A percentile compares a stretch with the other conserved stretches of the same genome.
Conservation (phyloP, 2,888 invertebrate genomes). For the Protophormia terraenovae region DNA sequence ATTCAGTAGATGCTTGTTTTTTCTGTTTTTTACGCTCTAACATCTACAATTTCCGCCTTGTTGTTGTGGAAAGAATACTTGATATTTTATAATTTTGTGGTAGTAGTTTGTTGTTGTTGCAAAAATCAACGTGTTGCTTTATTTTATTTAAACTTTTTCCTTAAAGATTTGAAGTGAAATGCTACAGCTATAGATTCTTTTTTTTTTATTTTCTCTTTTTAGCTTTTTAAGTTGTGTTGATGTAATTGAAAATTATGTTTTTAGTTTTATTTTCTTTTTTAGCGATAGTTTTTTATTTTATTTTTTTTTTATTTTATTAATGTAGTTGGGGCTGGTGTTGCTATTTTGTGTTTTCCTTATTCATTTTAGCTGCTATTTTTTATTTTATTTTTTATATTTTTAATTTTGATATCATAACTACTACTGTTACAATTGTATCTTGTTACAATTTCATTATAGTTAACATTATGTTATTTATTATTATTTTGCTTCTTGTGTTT, state of each 20-base stretch:
- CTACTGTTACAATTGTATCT: slow-evolving; percentile 57
- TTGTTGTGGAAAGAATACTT: background rate
- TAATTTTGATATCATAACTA: slow-evolving; percentile 59
- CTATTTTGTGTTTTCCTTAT: slow-evolving; percentile 23
- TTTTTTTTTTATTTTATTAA: slow-evolving; percentile 20
- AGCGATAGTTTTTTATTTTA: background rate
- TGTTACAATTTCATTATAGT: slow-evolving; percentile 61
- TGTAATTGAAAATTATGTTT: slow-evolving; percentile 60
- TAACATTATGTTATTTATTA: slow-evolving; percentile 48
- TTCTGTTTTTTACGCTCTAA: background rate
- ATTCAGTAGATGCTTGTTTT: background rate
- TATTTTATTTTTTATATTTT: background rate
- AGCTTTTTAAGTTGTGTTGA: slow-evolving; percentile 1
- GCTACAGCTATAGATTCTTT: too few relatives aligned
- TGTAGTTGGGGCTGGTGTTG: slow-evolving; percentile 36
- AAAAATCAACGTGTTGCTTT: slow-evolving; percentile 58
- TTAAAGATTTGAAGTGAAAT: background rate
- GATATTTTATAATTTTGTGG: background rate
- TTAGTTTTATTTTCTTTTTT: background rate
- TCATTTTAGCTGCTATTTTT: slow-evolving; percentile 49
- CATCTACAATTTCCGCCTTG: slow-evolving; percentile 48
- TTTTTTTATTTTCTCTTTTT: slow-evolving; percentile 5
- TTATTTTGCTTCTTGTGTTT: background rate
- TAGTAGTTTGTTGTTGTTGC: background rate
- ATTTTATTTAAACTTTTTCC: slow-evolving; percentile 20